A percentile compares a stretch with the other conserved stretches of the same genome.
Conservation (phyloP, 2,797 vertebrate species). For the Erpetoichthys calabaricus region DNA sequence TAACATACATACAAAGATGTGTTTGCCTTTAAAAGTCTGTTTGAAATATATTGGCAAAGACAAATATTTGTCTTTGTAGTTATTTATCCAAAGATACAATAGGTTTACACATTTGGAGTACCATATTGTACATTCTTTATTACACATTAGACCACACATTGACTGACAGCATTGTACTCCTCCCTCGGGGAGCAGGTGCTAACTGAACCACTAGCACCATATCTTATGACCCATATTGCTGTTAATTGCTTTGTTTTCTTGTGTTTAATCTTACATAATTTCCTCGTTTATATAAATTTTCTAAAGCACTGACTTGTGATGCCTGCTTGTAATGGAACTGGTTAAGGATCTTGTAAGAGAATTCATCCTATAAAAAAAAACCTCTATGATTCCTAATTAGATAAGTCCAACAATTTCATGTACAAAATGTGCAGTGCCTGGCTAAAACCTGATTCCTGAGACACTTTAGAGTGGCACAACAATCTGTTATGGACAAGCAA, state of each 20-base stretch:
- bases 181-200: neutral
- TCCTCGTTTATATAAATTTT: slow-evolving; percentile 67
- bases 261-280: slow-evolving; percentile 43
- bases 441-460: slow-evolving; percentile 51
- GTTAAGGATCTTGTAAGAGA: slow-evolving; percentile 63
- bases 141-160: too few species aligned
- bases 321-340: slow-evolving; percentile 29
- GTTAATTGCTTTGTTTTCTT: slow-evolving; percentile 37
- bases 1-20: too few species aligned
- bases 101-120: too few species aligned
- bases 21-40: too few species aligned
- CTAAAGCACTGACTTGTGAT: slow-evolving; percentile 33
- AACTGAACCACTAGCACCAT: neutral
- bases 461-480: slow-evolving; percentile 63
- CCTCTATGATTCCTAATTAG: slow-evolving; percentile 52
- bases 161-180: too few species aligned
- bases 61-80: too few species aligned
- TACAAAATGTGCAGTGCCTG: slow-evolving; percentile 58
- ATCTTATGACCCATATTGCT: slow-evolving; percentile 5
- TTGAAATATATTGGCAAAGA: too few species aligned
- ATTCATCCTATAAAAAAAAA: slow-evolving; percentile 75
- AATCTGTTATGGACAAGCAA: slow-evolving; percentile 59
- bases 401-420: slow-evolving; percentile 45
- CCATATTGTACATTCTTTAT: too few species aligned
- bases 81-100: too few species aligned